Evolutionary conservation across 2,888 invertebrate species (phyloP), one percentile per base, ranked within the genome.

Genomic region (Uloborus plumipes): DNA sequence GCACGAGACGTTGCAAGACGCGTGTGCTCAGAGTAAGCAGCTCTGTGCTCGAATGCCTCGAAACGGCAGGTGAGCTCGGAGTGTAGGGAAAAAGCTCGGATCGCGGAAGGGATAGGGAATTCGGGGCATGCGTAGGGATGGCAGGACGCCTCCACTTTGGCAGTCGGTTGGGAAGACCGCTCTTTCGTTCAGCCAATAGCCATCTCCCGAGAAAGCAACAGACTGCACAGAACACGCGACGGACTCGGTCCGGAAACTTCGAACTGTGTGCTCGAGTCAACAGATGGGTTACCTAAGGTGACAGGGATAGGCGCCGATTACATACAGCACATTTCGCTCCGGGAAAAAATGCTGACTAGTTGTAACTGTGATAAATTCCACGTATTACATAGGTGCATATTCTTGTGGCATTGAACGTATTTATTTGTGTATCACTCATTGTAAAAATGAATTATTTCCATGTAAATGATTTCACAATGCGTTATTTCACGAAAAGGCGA

Each of bases 121-220:
- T 65, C 51, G 55, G 70, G 64, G 80, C 80, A 81, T 81, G 80
- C 74, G 80, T 65, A 67, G 58, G 50, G 31, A 26, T 22, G 26
- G 53, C 26, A 26, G 64, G 71, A 58, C 55, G 62, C 73, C 53
- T 73, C 69, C 79, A 73, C 73, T 73, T 74, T 72, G n/a, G 53
- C n/a, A 49, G 61, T 55, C 58, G 50, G 64, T 59, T 58, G 66
- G 77, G 79, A 51, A 67, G 55, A 47, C 79, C 51, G 55, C 26
- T 31, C n/a, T n/a, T n/a, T 18, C 58, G 53, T 26, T 62, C 64
- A 70, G 64, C 74, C 69, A 78, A 78, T 70, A 62, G 62, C 51
- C 39, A 20, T 15, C 26, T 11, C 47, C 50, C 31, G 50, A 50
- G 16, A 53, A 69, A 62, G 69, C 73, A 80, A 70, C 74, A 70